Percentiles rank a stretch among this genome's conserved stretches.
phyloP scores from a whole-genome alignment of 2,888 invertebrate species.

The Atethmia centrago region DNA sequence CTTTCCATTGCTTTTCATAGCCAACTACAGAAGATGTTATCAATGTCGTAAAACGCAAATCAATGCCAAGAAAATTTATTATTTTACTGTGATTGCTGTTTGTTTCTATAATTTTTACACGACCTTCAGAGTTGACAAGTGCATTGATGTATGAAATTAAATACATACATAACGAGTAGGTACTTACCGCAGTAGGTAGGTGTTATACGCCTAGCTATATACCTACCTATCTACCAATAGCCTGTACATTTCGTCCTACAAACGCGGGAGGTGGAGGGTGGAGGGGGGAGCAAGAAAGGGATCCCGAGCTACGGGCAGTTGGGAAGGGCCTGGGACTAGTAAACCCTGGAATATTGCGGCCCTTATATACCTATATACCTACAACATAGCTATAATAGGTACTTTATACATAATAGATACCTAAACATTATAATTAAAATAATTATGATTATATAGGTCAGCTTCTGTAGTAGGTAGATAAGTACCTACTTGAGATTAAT shows the following conservation, averaged over 20 bases:
- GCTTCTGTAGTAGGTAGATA: neutral
- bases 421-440: neutral
- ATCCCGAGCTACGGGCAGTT: slow-evolving; percentile 62
- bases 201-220: slow-evolving; percentile 26
- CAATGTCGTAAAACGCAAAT: slow-evolving; percentile 65
- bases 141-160: slow-evolving; percentile 43
- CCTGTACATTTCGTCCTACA: slow-evolving; percentile 43
- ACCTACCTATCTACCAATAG: slow-evolving; percentile 31
- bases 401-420: neutral
- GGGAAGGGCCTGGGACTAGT: slow-evolving; percentile 59
- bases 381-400: slow-evolving; percentile 6
- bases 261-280: slow-evolving; percentile 22
- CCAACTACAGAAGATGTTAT: slow-evolving; percentile 66
- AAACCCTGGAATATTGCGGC: slow-evolving; percentile 60
- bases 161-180: slow-evolving; percentile 11
- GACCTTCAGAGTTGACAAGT: slow-evolving; percentile 54
- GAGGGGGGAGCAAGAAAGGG: slow-evolving; percentile 50
- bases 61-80: slow-evolving; percentile 67
- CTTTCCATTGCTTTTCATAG: slow-evolving; percentile 71
- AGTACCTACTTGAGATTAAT: neutral
- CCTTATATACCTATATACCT: slow-evolving; percentile 31
- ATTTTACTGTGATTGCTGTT: slow-evolving; percentile 58
- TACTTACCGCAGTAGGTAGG: slow-evolving; percentile 18
- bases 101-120: slow-evolving; percentile 52
- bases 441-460: slow-evolving; percentile 11